Evolutionary conservation across 2,113 vertebrate species (phyloP).

Genomic region (Mandrillus leucophaeus): DNA sequence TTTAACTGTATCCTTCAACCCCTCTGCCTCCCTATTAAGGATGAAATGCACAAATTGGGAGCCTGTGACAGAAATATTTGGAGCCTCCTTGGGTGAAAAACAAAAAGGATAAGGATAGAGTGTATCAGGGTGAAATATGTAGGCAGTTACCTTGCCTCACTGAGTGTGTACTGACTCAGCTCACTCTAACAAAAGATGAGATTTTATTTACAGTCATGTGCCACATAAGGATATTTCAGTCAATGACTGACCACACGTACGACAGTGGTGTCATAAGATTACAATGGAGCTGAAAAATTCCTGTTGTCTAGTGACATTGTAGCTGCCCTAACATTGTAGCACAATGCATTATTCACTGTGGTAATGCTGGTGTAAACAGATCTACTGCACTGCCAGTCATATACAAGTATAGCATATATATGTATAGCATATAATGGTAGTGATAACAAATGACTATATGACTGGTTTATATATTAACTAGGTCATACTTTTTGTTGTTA

Average conservation of each 20-base stretch:
- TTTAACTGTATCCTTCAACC: background rate
- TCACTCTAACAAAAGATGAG: background rate
- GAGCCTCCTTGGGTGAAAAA: background rate
- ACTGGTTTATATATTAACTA: background rate
- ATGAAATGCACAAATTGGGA: background rate
- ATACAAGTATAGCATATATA: background rate
- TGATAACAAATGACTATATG: background rate
- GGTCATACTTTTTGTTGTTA: background rate
- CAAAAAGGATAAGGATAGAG: background rate
- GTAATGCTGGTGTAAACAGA: background rate
- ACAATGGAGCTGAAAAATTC: background rate
- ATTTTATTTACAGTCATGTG: background rate
- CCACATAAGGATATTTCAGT: background rate
- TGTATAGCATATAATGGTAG: background rate
- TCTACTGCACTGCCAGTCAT: background rate
- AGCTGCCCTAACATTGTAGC: background rate
- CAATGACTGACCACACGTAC: background rate
- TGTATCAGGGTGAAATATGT: background rate
- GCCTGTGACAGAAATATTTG: background rate
- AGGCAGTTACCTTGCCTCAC: background rate
- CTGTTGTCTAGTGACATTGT: background rate
- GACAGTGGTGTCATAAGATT: background rate
- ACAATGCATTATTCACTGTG: background rate
- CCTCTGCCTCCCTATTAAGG: background rate
- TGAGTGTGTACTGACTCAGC: background rate